Percentiles rank a stretch among this genome's conserved stretches.
Evolutionary conservation across 2,113 vertebrate species (phyloP).

Genomic region (Podilymbus podiceps): DNA sequence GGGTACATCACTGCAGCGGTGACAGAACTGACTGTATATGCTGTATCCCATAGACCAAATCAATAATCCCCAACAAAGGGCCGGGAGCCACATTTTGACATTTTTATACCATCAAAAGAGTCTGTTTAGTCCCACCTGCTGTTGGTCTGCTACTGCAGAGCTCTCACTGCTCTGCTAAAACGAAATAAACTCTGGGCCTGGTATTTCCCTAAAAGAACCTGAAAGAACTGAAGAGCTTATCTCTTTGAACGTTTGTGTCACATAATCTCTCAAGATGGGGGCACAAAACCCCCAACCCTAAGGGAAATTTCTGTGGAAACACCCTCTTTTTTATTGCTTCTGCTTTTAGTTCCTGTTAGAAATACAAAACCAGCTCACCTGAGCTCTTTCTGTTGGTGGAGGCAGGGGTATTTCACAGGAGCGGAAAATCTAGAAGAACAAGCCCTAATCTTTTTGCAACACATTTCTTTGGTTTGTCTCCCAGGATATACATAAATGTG

Average conservation of each 20-base stretch:
- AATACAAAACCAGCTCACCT: not conserved
- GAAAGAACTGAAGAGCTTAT: not conserved
- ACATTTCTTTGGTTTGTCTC: not conserved
- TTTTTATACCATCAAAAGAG: not conserved
- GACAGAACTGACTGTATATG: no score
- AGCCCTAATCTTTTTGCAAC: not conserved
- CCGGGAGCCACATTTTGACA: not conserved
- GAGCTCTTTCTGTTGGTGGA: accelerated
- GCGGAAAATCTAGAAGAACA: not conserved
- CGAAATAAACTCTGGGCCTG: not conserved
- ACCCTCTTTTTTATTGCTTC: not conserved
- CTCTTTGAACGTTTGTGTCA: not conserved
- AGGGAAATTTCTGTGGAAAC: not conserved
- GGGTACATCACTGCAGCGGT: accelerated
- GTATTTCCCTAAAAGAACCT: not conserved
- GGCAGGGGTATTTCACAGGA: not conserved
- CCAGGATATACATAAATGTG: not conserved
- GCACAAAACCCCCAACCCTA: accelerated
- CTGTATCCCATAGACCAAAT: accelerated
- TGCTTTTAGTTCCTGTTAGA: not conserved
- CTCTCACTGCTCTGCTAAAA: not conserved
- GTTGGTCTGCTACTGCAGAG: accelerated
- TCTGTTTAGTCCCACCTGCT: accelerated
- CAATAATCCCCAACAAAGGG: accelerated
- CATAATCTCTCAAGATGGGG: not conserved